These are phyloP conservation scores for Lutjanus campechanus DNA, from an alignment of 2,797 vertebrate genomes.

Conservation along the genomic window DNA sequence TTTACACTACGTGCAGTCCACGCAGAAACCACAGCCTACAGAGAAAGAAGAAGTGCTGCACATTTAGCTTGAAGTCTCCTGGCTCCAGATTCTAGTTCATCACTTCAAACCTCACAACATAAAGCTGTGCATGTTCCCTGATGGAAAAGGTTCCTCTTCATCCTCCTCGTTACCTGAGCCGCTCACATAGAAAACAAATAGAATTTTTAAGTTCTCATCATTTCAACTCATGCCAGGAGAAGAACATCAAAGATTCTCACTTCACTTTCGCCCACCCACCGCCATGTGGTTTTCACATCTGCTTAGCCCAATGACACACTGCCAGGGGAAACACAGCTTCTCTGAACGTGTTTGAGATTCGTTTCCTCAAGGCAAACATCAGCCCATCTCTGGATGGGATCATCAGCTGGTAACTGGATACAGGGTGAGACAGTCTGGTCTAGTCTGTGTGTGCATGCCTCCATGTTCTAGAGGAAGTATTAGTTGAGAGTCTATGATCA, in stretches of 20 bases:
- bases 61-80: not conserved
- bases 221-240: constrained; percentile 73
- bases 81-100: constrained; percentile 24
- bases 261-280: constrained; percentile 43
- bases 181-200: constrained; percentile 53
- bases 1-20: constrained; percentile 10
- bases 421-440: not conserved
- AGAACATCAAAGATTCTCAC: constrained; percentile 68
- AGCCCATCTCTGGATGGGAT: constrained; percentile 24
- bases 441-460: not conserved
- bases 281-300: constrained; percentile 72
- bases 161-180: constrained; percentile 48
- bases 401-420: constrained; percentile 40
- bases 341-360: constrained; percentile 17
- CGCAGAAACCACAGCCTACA: not conserved
- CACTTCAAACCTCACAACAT: constrained; percentile 6
- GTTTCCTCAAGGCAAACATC: constrained; percentile 22
- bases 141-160: constrained; percentile 11
- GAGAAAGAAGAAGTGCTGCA: constrained; percentile 10
- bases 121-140: constrained; percentile 6
- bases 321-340: constrained; percentile 18
- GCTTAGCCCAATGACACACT: constrained; percentile 53
- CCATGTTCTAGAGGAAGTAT: not conserved
- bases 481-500: not conserved
- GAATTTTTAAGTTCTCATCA: constrained; percentile 62